A percentile compares a stretch with the other conserved stretches of the same genome.
These are phyloP conservation scores for Otolemur garnettii DNA, from an alignment of 2,113 vertebrate genomes.

Conservation along the genomic window DNA sequence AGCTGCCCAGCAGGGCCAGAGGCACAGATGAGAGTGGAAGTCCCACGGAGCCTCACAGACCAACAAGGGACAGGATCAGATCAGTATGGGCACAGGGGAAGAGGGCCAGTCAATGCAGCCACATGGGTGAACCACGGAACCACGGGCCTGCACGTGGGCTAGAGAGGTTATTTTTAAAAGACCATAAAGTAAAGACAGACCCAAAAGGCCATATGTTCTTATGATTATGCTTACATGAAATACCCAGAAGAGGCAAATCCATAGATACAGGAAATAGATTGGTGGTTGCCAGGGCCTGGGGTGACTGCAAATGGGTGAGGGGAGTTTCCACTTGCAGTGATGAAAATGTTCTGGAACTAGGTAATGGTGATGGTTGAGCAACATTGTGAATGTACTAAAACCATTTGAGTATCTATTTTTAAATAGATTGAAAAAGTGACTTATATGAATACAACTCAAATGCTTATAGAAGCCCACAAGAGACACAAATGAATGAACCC, in stretches of 20 bases:
- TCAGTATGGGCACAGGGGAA: not conserved
- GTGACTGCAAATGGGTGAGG: not conserved
- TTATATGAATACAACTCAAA: not conserved
- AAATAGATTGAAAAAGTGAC: not conserved
- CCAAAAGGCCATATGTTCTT: not conserved
- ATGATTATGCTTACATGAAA: not conserved
- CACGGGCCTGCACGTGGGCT: not conserved
- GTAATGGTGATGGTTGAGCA: not conserved
- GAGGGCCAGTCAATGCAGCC: not conserved
- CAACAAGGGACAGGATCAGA: accelerated
- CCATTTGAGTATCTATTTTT: not conserved
- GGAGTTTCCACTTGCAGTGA: not conserved
- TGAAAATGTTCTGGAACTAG: not conserved
- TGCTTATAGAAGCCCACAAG: not conserved
- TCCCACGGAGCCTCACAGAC: not conserved
- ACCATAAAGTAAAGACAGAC: not conserved
- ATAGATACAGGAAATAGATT: not conserved
- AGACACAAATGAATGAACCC: not conserved
- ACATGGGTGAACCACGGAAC: not conserved
- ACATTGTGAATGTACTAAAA: not conserved
- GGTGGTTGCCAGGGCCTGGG: too few species aligned
- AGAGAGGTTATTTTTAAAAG: not conserved
- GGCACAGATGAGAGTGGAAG: too few species aligned
- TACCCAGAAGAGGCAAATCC: not conserved
- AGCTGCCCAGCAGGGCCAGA: not conserved